Conservation (phyloP, 2,888 invertebrate genomes). For the Melipona bicolor region DNA sequence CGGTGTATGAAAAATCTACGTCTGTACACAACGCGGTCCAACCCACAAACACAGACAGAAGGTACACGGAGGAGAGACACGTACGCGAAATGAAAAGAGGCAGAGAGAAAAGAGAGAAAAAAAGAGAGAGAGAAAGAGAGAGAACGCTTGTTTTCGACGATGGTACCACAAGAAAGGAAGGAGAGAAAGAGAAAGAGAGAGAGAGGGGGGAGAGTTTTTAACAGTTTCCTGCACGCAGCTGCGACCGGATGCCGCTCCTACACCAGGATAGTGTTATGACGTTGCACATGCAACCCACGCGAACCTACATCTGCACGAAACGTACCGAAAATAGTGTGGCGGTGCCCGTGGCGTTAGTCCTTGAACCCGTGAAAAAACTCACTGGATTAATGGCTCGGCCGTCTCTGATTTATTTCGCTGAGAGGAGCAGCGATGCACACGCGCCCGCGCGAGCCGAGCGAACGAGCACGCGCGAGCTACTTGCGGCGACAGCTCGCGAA, state of each 20-base stretch:
- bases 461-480: conserved; percentile 8
- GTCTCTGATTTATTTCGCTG: conserved; percentile 58
- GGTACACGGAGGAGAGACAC: too few relatives aligned
- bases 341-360: conserved; percentile 67
- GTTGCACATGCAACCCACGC: conserved; percentile 72
- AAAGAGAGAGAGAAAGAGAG: neutral
- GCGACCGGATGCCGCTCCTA: conserved; percentile 75
- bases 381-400: conserved; percentile 63
- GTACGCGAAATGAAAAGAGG: neutral
- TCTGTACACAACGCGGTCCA: too few relatives aligned
- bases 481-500: conserved; percentile 33
- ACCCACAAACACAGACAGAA: too few relatives aligned
- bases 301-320: conserved; percentile 63
- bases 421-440: conserved; percentile 1
- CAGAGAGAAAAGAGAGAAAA: neutral
- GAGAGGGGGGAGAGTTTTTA: conserved; percentile 71
- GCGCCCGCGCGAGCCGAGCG: neutral
- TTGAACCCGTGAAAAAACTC: conserved; percentile 71
- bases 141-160: neutral
- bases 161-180: neutral
- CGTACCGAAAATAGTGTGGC: conserved; percentile 73
- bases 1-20: too few relatives aligned
- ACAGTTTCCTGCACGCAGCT: conserved; percentile 76
- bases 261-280: conserved; percentile 63
- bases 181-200: conserved; percentile 12